phyloP scores from a whole-genome alignment of 2,888 invertebrate species.

The Phaedon cochleariae region DNA sequence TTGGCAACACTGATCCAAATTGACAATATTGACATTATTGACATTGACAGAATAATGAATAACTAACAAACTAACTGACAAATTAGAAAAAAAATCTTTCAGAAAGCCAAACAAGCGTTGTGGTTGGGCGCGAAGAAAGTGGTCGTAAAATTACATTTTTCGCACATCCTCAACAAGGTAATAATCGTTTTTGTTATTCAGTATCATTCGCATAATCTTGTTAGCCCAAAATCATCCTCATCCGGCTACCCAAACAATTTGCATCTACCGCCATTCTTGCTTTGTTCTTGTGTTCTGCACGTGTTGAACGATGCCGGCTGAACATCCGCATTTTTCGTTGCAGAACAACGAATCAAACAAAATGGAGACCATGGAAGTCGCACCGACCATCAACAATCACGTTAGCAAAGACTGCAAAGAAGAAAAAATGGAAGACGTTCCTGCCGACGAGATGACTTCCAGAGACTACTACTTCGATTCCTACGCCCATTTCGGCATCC shows the following conservation, averaged over 20 bases:
- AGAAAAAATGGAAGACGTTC: slow-evolving; percentile 64
- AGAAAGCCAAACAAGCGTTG: slow-evolving; percentile 28
- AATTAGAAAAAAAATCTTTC: slow-evolving; percentile 15
- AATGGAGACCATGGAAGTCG: slow-evolving; percentile 64
- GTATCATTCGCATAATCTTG: slow-evolving; percentile 2
- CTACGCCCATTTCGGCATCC: slow-evolving; percentile 99
- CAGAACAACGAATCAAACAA: slow-evolving; percentile 31
- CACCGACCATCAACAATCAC: slow-evolving; percentile 54
- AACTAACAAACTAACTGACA: too few relatives aligned
- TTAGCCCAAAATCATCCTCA: background rate
- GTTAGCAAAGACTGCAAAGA: slow-evolving; percentile 44
- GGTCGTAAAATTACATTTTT: slow-evolving; percentile 9
- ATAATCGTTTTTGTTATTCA: slow-evolving; percentile 14
- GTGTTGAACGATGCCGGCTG: slow-evolving; percentile 38
- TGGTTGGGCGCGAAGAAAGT: slow-evolving; percentile 35
- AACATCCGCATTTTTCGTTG: slow-evolving; percentile 33
- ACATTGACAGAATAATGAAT: too few relatives aligned
- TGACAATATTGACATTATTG: too few relatives aligned
- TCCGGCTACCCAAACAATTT: background rate
- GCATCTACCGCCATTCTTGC: slow-evolving; percentile 1
- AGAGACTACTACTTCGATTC: slow-evolving; percentile 99
- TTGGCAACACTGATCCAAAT: too few relatives aligned
- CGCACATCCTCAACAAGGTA: slow-evolving; percentile 24
- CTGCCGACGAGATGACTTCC: slow-evolving; percentile 97
- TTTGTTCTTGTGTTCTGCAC: slow-evolving; percentile 29